A percentile compares a stretch with the other conserved stretches of the same genome.
Evolutionary conservation across 92 coral and sea anemone species (phyloP).

Genomic region (Epizoanthus ramosus): DNA sequence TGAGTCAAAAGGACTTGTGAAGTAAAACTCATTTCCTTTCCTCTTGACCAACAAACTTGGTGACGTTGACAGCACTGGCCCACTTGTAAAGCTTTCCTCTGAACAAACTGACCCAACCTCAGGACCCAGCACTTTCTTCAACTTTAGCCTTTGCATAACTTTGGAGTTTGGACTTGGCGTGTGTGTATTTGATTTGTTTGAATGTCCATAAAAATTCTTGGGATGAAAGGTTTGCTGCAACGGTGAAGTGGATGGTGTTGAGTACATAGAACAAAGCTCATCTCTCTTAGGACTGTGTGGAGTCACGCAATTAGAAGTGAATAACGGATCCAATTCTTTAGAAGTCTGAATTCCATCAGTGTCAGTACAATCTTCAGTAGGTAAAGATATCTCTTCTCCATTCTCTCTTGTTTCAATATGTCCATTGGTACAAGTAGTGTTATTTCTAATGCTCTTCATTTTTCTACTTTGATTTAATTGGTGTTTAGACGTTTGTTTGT

Average conservation of each 20-base stretch:
- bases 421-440: neutral
- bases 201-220: conserved; percentile 10
- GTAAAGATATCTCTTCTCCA: neutral
- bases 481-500: neutral
- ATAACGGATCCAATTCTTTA: neutral
- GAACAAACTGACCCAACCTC: conserved; percentile 66
- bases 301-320: too few species aligned
- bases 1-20: neutral
- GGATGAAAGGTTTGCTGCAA: conserved; percentile 24
- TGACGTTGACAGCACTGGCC: conserved; percentile 22
- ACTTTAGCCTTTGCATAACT: neutral
- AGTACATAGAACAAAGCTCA: too few species aligned
- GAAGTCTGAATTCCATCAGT: conserved; percentile 10
- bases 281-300: too few species aligned
- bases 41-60: neutral
- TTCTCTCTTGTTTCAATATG: neutral
- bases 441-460: neutral
- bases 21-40: conserved; percentile 19
- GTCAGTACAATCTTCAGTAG: neutral
- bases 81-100: conserved; percentile 73
- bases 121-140: neutral
- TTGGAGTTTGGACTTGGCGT: too few species aligned
- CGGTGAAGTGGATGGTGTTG: too few species aligned
- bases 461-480: conserved; percentile 7
- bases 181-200: neutral